A percentile compares a stretch with the other conserved stretches of the same genome.
Conservation (phyloP, 2,888 invertebrate species). For the Stenodera caucasica region DNA sequence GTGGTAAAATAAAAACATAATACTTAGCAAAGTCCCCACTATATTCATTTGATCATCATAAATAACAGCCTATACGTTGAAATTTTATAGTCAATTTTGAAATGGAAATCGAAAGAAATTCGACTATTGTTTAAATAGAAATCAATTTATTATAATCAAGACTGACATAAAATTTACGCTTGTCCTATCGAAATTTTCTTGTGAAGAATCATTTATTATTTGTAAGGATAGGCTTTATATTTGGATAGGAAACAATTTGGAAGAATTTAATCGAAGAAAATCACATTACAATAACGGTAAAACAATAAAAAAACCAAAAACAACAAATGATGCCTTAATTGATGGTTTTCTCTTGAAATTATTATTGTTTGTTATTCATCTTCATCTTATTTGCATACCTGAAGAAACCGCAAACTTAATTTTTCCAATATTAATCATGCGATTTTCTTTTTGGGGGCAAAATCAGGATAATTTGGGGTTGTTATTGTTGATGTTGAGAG, state of each 20-base stretch:
- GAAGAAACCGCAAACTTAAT: not conserved
- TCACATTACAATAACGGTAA: too few species aligned
- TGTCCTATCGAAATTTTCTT: constrained; percentile 2
- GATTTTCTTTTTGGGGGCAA: not conserved
- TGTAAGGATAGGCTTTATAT: not conserved
- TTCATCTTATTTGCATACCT: not conserved
- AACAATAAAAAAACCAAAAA: too few species aligned
- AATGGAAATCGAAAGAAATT: not conserved
- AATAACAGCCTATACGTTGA: not conserved
- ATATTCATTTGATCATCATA: not conserved
- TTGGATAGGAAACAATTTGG: too few species aligned
- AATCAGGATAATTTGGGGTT: not conserved
- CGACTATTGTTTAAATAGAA: not conserved
- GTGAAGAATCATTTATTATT: not conserved
- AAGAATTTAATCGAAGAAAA: too few species aligned
- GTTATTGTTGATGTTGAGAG: too few species aligned
- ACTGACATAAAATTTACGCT: not conserved
- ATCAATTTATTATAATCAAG: constrained; percentile 1
- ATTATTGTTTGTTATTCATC: not conserved
- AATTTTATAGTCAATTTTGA: not conserved
- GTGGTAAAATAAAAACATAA: constrained; percentile 9
- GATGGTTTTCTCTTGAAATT: not conserved
- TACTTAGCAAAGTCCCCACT: constrained; percentile 4
- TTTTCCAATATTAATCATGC: not conserved
- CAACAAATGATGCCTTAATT: not conserved